Evolutionary conservation across 1,140 invertebrate genomes (phyloP).

Genomic region (Hycleus phaleratus): DNA sequence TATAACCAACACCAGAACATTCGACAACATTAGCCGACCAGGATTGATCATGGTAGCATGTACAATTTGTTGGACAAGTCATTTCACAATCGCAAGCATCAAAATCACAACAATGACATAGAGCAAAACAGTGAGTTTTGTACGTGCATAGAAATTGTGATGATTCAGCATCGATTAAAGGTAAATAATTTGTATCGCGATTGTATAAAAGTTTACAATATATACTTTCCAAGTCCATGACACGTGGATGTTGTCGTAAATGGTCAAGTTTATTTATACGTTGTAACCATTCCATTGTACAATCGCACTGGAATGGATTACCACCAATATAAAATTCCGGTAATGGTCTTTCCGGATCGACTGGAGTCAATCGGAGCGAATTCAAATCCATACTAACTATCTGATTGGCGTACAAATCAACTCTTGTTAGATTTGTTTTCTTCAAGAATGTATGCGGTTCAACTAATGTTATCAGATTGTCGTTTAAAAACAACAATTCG

Average conservation of each 20-base stretch:
- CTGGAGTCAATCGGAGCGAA: slow-evolving; percentile 63
- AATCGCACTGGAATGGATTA: slow-evolving; percentile 82
- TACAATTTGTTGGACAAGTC: slow-evolving; percentile 89
- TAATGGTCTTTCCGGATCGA: slow-evolving; percentile 56
- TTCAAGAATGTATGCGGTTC: slow-evolving; percentile 76
- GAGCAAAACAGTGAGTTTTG: slow-evolving; percentile 84
- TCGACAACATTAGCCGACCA: slow-evolving; percentile 92
- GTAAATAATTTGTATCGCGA: slow-evolving; percentile 70
- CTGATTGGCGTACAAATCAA: slow-evolving; percentile 80
- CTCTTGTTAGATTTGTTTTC: slow-evolving; percentile 72
- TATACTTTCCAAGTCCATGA: slow-evolving; percentile 86
- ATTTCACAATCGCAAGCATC: slow-evolving; percentile 93
- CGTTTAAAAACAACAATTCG: slow-evolving; percentile 71
- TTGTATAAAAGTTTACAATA: slow-evolving; percentile 85
- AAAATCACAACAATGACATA: slow-evolving; percentile 92
- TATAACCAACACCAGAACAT: slow-evolving; percentile 73
- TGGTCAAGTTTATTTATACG: slow-evolving; percentile 67
- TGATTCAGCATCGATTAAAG: slow-evolving; percentile 72
- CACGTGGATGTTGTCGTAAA: slow-evolving; percentile 73
- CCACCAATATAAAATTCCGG: slow-evolving; percentile 83
- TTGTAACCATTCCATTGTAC: slow-evolving; percentile 83
- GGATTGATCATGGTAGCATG: slow-evolving; percentile 88
- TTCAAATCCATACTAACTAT: slow-evolving; percentile 74
- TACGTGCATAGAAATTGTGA: slow-evolving; percentile 89
- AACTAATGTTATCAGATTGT: slow-evolving; percentile 71